Evolutionary conservation across 2,888 invertebrate species (phyloP).

Genomic region (Caenorhabditis doughertyi): DNA sequence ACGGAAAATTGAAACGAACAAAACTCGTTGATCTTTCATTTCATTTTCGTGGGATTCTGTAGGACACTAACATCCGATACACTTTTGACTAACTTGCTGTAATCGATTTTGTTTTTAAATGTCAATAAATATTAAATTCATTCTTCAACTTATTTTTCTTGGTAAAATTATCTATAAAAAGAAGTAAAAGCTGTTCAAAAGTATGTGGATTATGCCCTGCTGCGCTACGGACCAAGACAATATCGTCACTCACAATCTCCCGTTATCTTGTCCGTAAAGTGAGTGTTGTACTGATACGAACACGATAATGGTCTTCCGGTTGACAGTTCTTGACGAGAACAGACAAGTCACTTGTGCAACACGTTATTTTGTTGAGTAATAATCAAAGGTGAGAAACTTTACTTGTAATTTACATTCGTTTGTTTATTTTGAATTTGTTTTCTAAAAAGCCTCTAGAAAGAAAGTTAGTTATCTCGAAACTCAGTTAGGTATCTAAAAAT

Average conservation of each 20-base stretch:
- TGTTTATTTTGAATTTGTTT: no score
- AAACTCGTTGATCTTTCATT: slow-evolving; percentile 40
- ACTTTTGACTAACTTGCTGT: neutral
- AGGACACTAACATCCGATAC: slow-evolving; percentile 1
- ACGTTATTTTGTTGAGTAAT: slow-evolving; percentile 43
- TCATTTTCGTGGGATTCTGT: neutral
- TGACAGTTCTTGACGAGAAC: slow-evolving; percentile 61
- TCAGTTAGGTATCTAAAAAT: no score
- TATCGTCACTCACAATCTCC: slow-evolving; percentile 24
- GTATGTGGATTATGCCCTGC: slow-evolving; percentile 39
- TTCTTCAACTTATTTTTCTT: no score
- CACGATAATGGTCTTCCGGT: slow-evolving; percentile 64
- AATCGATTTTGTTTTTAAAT: neutral
- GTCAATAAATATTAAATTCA: neutral
- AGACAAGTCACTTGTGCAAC: slow-evolving; percentile 60
- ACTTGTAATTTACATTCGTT: neutral
- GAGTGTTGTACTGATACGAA: slow-evolving; percentile 62
- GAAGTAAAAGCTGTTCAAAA: slow-evolving; percentile 1
- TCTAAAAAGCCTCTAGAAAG: no score
- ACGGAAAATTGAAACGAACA: slow-evolving; percentile 21
- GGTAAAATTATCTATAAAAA: neutral
- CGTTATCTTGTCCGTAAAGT: slow-evolving; percentile 46
- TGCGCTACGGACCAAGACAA: slow-evolving; percentile 4
- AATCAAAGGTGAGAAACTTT: slow-evolving; percentile 28
- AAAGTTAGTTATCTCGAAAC: no score